phyloP scores from a whole-genome alignment of 1,140 invertebrate species.

The Caenorhabditis inopinata region DNA sequence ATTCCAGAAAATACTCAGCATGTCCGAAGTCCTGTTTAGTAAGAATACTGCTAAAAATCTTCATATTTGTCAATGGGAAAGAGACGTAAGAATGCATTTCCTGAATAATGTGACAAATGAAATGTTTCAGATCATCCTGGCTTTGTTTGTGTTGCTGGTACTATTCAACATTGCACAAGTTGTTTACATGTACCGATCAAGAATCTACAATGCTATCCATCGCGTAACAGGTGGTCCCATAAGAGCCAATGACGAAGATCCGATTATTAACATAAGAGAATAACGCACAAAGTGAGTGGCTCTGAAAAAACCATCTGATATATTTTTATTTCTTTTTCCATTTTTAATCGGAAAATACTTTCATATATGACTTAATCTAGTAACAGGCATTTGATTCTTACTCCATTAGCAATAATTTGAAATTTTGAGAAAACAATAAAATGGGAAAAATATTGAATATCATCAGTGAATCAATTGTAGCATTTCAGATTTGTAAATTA shows the following conservation, averaged over 20 bases:
- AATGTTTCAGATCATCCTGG: background rate
- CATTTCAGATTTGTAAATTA: no score
- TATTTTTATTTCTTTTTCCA: no score
- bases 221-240: background rate
- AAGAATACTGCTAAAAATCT: background rate
- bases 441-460: no score
- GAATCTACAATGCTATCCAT: background rate
- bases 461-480: no score
- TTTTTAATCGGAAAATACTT: no score
- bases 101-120: background rate
- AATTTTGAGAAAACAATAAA: no score
- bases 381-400: no score
- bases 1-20: no score
- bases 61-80: background rate
- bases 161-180: slow-evolving; percentile 2
- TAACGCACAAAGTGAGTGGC: background rate
- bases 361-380: no score
- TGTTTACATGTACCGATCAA: background rate
- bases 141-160: background rate
- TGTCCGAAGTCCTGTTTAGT: background rate
- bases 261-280: background rate
- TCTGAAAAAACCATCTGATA: no score
- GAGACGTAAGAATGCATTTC: background rate
- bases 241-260: background rate
- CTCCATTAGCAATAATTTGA: no score